phyloP scores from a whole-genome alignment of 53 echinoderm and acorn worm species.

The Crossaster papposus region DNA sequence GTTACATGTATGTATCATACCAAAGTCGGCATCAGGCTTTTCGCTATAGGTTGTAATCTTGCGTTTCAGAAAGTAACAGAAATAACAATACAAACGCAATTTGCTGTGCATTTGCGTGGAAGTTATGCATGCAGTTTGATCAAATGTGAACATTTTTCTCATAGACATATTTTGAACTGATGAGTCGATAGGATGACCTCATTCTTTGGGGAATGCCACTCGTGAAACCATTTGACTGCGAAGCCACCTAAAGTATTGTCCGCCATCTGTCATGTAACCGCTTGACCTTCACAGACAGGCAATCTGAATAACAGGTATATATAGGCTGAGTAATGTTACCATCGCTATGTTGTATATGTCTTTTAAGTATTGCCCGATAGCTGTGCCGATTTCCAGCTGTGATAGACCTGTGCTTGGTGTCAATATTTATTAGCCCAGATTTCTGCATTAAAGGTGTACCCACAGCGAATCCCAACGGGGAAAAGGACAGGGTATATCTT shows the following conservation, averaged over 20 bases:
- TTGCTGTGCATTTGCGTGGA: too few species aligned
- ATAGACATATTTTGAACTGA: neutral
- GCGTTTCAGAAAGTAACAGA: too few species aligned
- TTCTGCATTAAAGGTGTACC: neutral
- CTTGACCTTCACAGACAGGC: conserved; percentile 9
- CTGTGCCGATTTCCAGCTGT: neutral
- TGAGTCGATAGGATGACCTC: neutral
- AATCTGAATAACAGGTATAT: conserved; percentile 15
- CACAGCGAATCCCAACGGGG: neutral
- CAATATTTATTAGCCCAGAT: neutral
- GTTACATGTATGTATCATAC: too few species aligned
- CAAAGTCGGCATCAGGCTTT: too few species aligned
- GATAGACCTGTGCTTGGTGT: neutral
- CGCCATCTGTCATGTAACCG: neutral
- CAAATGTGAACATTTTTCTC: neutral
- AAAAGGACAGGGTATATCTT: too few species aligned
- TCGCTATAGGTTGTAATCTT: too few species aligned
- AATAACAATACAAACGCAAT: too few species aligned
- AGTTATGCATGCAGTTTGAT: too few species aligned
- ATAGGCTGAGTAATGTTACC: neutral
- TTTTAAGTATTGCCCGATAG: neutral
- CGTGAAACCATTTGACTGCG: neutral
- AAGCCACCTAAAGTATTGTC: neutral
- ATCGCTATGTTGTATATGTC: neutral
- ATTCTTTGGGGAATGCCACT: neutral